phyloP scores from a whole-genome alignment of 2,113 vertebrate species.

The Alces alces region DNA sequence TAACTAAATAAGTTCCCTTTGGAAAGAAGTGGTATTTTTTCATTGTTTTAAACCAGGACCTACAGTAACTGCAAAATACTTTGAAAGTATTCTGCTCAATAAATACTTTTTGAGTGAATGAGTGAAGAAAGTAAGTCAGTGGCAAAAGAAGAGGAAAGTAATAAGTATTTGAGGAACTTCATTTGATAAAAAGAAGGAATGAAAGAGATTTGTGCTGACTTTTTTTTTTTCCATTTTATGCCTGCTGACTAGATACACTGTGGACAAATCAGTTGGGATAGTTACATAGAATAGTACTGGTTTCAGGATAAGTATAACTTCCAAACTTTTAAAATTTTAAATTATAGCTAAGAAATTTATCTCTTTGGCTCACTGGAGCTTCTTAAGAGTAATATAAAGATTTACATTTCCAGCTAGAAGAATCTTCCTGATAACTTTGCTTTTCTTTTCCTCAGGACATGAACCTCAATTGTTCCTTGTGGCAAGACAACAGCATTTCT shows the following conservation, averaged over 20 bases:
- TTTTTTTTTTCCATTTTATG: not conserved
- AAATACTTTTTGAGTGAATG: not conserved
- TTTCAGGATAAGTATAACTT: not conserved
- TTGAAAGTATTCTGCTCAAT: not conserved
- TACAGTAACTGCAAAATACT: not conserved
- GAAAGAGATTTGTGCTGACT: not conserved
- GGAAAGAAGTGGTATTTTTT: not conserved
- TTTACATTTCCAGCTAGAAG: not conserved
- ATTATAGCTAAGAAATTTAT: not conserved
- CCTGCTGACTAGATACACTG: not conserved
- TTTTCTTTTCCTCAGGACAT: not conserved
- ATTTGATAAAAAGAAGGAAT: not conserved
- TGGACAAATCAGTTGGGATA: not conserved
- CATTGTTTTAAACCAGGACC: not conserved
- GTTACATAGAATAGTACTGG: not conserved
- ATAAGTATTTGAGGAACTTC: not conserved
- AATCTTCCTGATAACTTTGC: not conserved
- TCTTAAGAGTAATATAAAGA: not conserved
- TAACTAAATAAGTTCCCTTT: not conserved
- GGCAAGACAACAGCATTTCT: slow-evolving; percentile 25
- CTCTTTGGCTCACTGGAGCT: not conserved
- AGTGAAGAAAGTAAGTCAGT: not conserved
- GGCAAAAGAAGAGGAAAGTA: not conserved
- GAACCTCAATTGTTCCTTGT: slow-evolving; percentile 27
- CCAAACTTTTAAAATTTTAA: not conserved